Conservation (phyloP, 2,797 vertebrate genomes). For the Enteromius afrohamiltoni region DNA sequence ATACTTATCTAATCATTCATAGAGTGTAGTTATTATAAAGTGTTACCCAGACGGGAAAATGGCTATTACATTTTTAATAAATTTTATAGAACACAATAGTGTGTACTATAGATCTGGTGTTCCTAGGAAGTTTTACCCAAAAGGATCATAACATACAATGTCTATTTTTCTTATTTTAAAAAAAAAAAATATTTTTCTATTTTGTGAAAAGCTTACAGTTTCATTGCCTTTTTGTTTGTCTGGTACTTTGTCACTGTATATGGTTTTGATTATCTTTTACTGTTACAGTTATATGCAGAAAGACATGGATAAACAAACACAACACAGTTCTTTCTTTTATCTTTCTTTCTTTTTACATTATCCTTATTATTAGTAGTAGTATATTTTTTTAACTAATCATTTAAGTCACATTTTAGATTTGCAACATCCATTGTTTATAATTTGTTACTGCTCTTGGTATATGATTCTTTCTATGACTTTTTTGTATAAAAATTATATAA, state of each 20-base stretch:
- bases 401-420: conserved; percentile 19
- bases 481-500: conserved; percentile 79
- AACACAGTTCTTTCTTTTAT: conserved; percentile 18
- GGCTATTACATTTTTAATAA: background rate
- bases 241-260: conserved; percentile 16
- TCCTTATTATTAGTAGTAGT: conserved; percentile 49
- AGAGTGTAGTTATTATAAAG: too few relatives aligned
- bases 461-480: conserved; percentile 77
- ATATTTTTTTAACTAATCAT: conserved; percentile 52
- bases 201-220: conserved; percentile 39
- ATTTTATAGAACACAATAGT: too few relatives aligned
- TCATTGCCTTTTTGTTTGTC: conserved; percentile 54
- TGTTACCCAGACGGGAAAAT: background rate
- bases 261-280: conserved; percentile 10
- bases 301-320: conserved; percentile 16
- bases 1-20: too few relatives aligned
- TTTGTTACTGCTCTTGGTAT: conserved; percentile 72
- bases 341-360: background rate
- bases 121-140: conserved; percentile 26
- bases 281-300: conserved; percentile 11
- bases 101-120: conserved; percentile 10
- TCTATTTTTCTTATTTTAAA: conserved; percentile 57
- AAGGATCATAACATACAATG: conserved; percentile 41
- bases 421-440: conserved; percentile 41
- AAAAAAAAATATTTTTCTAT: conserved; percentile 59